Evolutionary conservation across 2,797 vertebrate genomes (phyloP), one percentile per base, ranked within the genome.

Genomic region (Remorina albescens): DNA sequence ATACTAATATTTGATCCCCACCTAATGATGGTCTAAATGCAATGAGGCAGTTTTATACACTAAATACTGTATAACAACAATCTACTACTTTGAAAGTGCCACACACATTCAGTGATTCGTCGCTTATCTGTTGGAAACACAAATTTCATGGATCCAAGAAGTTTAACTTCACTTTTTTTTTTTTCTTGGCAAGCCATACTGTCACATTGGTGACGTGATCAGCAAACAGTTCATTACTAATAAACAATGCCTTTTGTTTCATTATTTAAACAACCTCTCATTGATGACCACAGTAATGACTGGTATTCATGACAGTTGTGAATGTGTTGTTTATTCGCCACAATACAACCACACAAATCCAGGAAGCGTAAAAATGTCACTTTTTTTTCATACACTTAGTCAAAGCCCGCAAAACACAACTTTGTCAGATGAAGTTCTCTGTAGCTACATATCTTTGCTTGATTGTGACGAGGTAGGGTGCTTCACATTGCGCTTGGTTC

Each of bases 321-420:
- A 67, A 32, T 36, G 6, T 59, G 25, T 7, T 69, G 26, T 62
- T 56, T 41, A 32, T 51, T 28, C 41, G 62, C 61, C 16, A 32
- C 26, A 60, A 44, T 7, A 18, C 25, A 50, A 34, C 64, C 49
- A 4, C 5, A 53, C 10, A 53, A 23, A n/a, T 16, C 15, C 41
- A 56, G 46, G 42, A 56, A 61, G 37, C 42, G 51, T 70, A 37
- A 56, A 74, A n/a, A n/a, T n/a, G n/a, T n/a, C n/a, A n/a, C 11
- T 6, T 9, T 15, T 65, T 74, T 47, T 65, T 32, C 19, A 18
- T 8, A 21, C 1, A 0, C 8, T 51, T 10, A n/a, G 12, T 67
- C 47, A 78, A 42, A 62, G 30, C 13, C 34, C 49, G 51, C 25
- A 37, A 36, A 63, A 46, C 50, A 49, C 23, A 30, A 18, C 26